Conservation (phyloP, 2,797 vertebrate genomes). For the Sternotherus odoratus region DNA sequence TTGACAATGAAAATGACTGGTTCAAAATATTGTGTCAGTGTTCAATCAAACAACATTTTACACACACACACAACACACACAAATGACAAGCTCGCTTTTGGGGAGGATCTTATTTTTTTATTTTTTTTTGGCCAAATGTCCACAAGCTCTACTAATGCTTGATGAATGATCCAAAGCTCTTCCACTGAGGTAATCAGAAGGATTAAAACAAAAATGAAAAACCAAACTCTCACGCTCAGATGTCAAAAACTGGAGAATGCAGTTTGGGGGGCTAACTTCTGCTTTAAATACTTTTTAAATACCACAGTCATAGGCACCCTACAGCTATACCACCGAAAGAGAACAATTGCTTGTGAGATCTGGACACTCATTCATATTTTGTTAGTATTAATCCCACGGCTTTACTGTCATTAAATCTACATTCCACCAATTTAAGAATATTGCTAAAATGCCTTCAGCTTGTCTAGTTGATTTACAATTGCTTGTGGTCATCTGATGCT, state of each 20-base stretch:
- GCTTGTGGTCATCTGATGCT: conserved; percentile 73
- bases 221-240: not conserved
- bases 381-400: conserved; percentile 51
- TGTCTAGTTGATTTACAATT: conserved; percentile 68
- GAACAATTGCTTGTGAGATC: conserved; percentile 17
- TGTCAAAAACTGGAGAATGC: not conserved
- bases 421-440: conserved; percentile 63
- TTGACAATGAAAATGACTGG: conserved; percentile 11
- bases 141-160: not conserved
- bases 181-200: not conserved
- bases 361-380: conserved; percentile 28
- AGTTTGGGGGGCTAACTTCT: not conserved
- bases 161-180: not conserved
- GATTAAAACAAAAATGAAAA: not conserved
- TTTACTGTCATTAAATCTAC: conserved; percentile 60
- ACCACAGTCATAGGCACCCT: not conserved
- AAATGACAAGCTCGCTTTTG: not conserved
- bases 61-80: not conserved
- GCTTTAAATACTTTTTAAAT: not conserved
- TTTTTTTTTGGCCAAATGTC: not conserved
- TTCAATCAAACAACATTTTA: conserved; percentile 18
- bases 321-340: not conserved
- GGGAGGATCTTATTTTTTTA: too few species aligned
- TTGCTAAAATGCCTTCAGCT: conserved; percentile 70
- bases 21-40: conserved; percentile 30